Conservation (phyloP, 1,140 invertebrate genomes). For the Leptinotarsa defecta region DNA sequence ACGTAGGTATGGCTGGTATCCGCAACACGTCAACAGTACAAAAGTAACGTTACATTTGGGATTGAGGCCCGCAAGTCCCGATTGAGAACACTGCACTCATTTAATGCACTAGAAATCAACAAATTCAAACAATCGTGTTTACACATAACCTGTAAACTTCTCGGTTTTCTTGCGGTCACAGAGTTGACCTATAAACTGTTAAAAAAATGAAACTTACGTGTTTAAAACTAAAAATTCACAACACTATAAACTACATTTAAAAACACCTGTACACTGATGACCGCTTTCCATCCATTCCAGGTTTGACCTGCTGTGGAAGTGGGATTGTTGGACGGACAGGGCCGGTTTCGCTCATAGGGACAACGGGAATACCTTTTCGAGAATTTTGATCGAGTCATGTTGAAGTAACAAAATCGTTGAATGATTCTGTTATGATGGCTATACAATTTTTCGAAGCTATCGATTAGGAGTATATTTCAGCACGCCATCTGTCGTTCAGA, state of each 20-base stretch:
- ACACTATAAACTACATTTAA: slow-evolving; percentile 53
- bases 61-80: slow-evolving; percentile 45
- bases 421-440: too few species aligned
- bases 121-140: slow-evolving; percentile 43
- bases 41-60: slow-evolving; percentile 52
- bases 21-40: slow-evolving; percentile 39
- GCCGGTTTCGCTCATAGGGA: slow-evolving; percentile 28
- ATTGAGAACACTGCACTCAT: slow-evolving; percentile 50
- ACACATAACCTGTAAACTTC: slow-evolving; percentile 45
- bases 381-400: neutral
- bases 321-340: slow-evolving; percentile 50
- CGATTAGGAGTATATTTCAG: too few species aligned
- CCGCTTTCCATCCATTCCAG: slow-evolving; percentile 57
- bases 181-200: slow-evolving; percentile 24
- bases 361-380: slow-evolving; percentile 10
- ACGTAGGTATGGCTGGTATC: slow-evolving; percentile 18
- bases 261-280: slow-evolving; percentile 56
- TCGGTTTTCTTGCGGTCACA: neutral
- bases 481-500: too few species aligned
- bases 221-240: slow-evolving; percentile 36
- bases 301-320: slow-evolving; percentile 55
- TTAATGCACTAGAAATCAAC: slow-evolving; percentile 54
- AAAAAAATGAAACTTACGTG: slow-evolving; percentile 38
- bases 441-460: too few species aligned
- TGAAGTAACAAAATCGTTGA: too few species aligned